Base-by-base conservation (phyloP, 1,140 invertebrate genomes). In the Calycopis cecrops region DNA sequence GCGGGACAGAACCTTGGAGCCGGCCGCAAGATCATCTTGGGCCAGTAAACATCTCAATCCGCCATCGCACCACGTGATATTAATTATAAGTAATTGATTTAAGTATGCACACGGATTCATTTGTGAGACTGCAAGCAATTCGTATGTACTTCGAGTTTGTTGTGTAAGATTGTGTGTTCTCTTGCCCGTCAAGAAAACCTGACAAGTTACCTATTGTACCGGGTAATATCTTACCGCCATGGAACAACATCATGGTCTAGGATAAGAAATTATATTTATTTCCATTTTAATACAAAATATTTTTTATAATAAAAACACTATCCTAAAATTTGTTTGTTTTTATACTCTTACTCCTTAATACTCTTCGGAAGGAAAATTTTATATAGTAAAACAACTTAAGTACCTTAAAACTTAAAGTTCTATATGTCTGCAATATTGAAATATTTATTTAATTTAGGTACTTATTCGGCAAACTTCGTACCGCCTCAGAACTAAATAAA, bases 1-100 rank as follows among this genome's bases (percentile, higher is more conserved):
- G 92, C 95, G 42, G 98, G 98, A 3, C 93, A 96, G 79, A 99
- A 93, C 84, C 92, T 99, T 55, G 98, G 98, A 52, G 98, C 97
- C 65, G 94, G 93, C 59, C 91, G 95, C 77, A 96, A 96, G 86
- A 96, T 96, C 85, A 89, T 96, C 63, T 90, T 96, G 69, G 94
- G 94, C 89, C 96, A 96, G 91, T 96, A 92, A 92, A 78, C 60
- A 59, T 49, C 38, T 47, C 52, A 37, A 28, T 49, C 60, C 35
- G 50, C 53, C 50, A 55, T 60, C 60, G 60, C 61, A 62, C 52
- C 64, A 76, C 81, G 83, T 86, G 83, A 86, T 86, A 86, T 74
- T 86, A 86, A 69, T 78, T 74, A 67, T 86, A 84, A 85, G 81
- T 42, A 42, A 50, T 33, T 71, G 80, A 83, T 74, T 77, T 76